A percentile compares a stretch with the other conserved stretches of the same genome.
Conservation (phyloP, 2,888 invertebrate genomes). For the Frankliniella intonsa region DNA sequence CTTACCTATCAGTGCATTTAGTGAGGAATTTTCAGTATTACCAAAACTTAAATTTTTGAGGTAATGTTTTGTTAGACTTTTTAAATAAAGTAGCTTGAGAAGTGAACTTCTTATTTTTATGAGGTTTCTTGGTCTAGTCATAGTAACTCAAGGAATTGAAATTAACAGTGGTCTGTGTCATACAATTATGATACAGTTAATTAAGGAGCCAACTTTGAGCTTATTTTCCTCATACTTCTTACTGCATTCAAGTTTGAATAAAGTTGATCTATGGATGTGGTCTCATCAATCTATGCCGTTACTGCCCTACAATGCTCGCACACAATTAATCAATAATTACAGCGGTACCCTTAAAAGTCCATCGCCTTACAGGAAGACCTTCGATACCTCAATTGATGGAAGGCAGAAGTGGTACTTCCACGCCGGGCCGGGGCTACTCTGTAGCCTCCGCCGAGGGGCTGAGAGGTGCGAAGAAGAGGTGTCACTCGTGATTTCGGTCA, state of each 20-base stretch:
- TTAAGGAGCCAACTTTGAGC: background rate
- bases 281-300: too few relatives aligned
- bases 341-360: too few relatives aligned
- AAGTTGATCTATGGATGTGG: background rate
- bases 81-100: background rate
- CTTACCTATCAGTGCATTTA: background rate
- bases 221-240: slow-evolving; percentile 21
- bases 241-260: slow-evolving; percentile 10
- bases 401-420: background rate
- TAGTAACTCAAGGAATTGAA: slow-evolving; percentile 19
- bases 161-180: background rate
- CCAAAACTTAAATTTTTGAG: background rate
- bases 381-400: too few relatives aligned
- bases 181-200: background rate
- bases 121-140: slow-evolving; percentile 5
- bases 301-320: too few relatives aligned
- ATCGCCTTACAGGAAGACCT: too few relatives aligned
- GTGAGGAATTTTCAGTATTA: slow-evolving; percentile 1
- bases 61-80: background rate
- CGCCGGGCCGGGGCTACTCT: background rate
- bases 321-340: too few relatives aligned
- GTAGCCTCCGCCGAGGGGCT: background rate
- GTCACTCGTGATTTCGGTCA: background rate
- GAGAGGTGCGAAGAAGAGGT: slow-evolving; percentile 13
- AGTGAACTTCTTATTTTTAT: slow-evolving; percentile 13